These are phyloP conservation scores for Acanthiza pusilla DNA, from an alignment of 2,797 vertebrate species.

Conservation along the genomic window DNA sequence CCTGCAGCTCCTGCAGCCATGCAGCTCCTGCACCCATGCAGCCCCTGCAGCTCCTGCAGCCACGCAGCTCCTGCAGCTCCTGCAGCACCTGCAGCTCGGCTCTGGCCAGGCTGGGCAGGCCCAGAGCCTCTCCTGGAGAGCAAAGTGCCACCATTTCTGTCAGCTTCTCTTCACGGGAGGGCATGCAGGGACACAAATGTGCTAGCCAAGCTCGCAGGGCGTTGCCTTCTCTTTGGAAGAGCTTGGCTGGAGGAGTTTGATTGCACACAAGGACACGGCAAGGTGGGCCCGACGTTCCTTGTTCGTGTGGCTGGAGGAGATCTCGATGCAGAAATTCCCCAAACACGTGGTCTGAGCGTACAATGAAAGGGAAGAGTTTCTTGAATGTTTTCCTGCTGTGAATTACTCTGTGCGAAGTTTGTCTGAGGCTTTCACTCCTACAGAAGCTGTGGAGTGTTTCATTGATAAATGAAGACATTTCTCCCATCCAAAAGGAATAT, in stretches of 20 bases:
- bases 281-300: not conserved
- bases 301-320: not conserved
- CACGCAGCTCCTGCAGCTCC: not conserved
- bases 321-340: not conserved
- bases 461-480: not conserved
- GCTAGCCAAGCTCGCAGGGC: not conserved
- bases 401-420: not conserved
- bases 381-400: not conserved
- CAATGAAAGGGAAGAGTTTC: not conserved
- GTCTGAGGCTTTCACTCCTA: not conserved
- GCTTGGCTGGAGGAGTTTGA: not conserved
- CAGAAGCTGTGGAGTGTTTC: not conserved
- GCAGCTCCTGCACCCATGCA: not conserved
- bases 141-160: not conserved
- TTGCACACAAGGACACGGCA: accelerated
- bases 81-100: not conserved
- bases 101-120: not conserved
- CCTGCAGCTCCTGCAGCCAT: not conserved
- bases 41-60: not conserved
- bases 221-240: not conserved
- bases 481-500: not conserved
- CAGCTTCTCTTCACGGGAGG: not conserved
- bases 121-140: not conserved
- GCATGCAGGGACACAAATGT: accelerated
- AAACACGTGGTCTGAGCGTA: accelerated